Percentiles rank a stretch among this genome's conserved stretches.
Evolutionary conservation across 1,140 invertebrate genomes (phyloP).

Genomic region (Cyphomyrmex costatus): DNA sequence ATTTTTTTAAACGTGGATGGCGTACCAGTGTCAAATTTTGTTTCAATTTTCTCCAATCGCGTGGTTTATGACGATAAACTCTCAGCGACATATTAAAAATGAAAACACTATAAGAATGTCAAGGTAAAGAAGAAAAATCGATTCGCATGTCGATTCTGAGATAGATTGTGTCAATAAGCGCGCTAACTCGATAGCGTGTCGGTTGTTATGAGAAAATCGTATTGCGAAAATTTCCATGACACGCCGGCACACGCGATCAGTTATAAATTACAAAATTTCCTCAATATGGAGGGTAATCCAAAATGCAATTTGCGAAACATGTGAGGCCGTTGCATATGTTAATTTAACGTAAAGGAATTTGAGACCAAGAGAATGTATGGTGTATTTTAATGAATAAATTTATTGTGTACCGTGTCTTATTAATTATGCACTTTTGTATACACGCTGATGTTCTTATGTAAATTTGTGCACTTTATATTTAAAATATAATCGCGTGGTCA

Average conservation of each 20-base stretch:
- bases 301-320: constrained; percentile 1
- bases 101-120: constrained; percentile 45
- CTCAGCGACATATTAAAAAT: not conserved
- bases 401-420: constrained; percentile 1
- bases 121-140: constrained; percentile 41
- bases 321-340: not conserved
- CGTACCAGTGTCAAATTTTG: not conserved
- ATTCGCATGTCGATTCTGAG: constrained; percentile 29
- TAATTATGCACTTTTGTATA: constrained; percentile 14
- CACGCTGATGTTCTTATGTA: constrained; percentile 25
- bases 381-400: constrained; percentile 10
- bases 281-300: not conserved
- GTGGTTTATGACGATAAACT: not conserved
- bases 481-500: not conserved
- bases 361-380: not conserved
- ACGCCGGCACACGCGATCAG: not conserved
- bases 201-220: constrained; percentile 31
- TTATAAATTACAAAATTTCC: constrained; percentile 19
- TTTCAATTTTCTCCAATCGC: not conserved
- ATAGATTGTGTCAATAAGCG: constrained; percentile 36
- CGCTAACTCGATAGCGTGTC: constrained; percentile 39
- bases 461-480: constrained; percentile 12
- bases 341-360: constrained; percentile 8
- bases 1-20: not conserved
- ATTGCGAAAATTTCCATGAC: constrained; percentile 47